Evolutionary conservation across 2,797 vertebrate genomes (phyloP).

Genomic region (Manis pentadactyla): DNA sequence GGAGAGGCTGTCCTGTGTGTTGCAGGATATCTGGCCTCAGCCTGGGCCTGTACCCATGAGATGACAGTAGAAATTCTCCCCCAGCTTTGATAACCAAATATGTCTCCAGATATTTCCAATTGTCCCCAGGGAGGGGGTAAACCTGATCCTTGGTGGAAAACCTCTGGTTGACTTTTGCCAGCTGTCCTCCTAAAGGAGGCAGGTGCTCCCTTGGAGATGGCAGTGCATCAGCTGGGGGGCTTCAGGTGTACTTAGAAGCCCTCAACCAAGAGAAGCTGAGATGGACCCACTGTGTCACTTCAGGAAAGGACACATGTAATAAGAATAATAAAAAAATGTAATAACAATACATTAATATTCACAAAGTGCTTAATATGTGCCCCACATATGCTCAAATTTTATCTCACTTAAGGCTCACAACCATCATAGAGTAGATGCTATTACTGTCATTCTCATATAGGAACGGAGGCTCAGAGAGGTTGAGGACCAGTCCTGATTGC

Average conservation of each 20-base stretch:
- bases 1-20: fast-evolving
- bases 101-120: background rate
- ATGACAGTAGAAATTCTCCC: background rate
- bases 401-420: background rate
- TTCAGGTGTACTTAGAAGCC: background rate
- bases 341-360: background rate
- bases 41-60: fast-evolving
- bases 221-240: fast-evolving
- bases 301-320: background rate
- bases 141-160: background rate
- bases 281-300: too few species aligned
- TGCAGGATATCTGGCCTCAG: fast-evolving
- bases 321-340: background rate
- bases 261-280: background rate
- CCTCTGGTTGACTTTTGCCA: too few species aligned
- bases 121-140: background rate
- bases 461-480: background rate
- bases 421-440: fast-evolving
- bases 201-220: fast-evolving
- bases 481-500: fast-evolving
- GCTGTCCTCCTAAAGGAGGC: background rate
- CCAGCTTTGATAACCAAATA: fast-evolving
- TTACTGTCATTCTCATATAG: too few species aligned
- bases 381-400: background rate
- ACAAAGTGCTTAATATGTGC: too few species aligned